Percentiles rank a stretch among this genome's conserved stretches.
These are phyloP conservation scores for Pampusana beccarii DNA, from an alignment of 2,113 vertebrate genomes.

Conservation along the genomic window DNA sequence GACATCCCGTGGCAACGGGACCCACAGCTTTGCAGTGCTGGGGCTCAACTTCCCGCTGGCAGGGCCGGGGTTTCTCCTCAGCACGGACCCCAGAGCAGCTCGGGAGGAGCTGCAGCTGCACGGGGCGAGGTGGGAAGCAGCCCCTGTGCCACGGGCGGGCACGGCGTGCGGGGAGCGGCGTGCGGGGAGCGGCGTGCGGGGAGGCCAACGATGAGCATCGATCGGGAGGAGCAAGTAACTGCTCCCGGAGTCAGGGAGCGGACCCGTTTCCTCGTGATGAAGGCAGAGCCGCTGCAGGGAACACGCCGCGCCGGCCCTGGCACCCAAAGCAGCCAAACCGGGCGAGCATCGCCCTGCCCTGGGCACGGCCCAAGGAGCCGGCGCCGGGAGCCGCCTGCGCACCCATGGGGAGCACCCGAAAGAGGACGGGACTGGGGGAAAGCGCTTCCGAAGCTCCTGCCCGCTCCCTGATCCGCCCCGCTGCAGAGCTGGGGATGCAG, in stretches of 20 bases:
- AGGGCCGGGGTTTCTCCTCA: background rate
- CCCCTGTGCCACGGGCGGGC: too few relatives aligned
- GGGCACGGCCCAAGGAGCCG: background rate
- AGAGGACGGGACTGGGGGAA: background rate
- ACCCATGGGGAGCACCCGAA: accelerated
- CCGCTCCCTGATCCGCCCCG: accelerated
- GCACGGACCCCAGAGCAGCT: background rate
- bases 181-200: background rate
- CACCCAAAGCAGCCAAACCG: background rate
- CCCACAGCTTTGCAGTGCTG: background rate
- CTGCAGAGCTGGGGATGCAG: background rate
- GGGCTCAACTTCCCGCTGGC: background rate
- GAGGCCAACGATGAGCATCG: background rate
- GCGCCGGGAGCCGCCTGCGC: background rate
- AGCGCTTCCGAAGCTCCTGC: background rate
- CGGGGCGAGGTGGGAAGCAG: background rate
- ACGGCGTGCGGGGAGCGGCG: background rate
- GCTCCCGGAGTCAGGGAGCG: background rate
- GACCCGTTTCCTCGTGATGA: background rate
- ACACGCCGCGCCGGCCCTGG: background rate
- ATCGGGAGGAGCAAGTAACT: background rate
- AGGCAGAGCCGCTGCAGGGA: background rate
- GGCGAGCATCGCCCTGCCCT: background rate
- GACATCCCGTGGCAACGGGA: accelerated
- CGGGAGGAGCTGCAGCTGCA: background rate